These are phyloP conservation scores for Endotricha flammealis DNA, from an alignment of 2,888 invertebrate genomes.

Conservation along the genomic window DNA sequence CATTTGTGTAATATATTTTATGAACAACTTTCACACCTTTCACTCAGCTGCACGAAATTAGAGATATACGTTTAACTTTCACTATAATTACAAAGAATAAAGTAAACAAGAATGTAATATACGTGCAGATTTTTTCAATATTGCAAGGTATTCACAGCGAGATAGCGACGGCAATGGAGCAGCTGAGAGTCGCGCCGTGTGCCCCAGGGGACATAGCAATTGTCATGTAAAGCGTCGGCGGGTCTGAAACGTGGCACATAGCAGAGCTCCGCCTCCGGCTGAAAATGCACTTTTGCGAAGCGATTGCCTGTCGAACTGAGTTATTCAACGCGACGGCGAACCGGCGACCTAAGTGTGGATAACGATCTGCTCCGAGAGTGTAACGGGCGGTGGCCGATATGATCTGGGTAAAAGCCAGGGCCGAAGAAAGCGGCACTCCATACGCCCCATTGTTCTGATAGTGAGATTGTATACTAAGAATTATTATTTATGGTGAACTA, in stretches of 20 bases:
- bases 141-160: slow-evolving; percentile 34
- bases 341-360: slow-evolving; percentile 53
- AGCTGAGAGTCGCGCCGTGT: slow-evolving; percentile 42
- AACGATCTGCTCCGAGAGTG: slow-evolving; percentile 48
- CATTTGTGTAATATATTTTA: slow-evolving; percentile 6
- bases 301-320: slow-evolving; percentile 69
- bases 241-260: slow-evolving; percentile 45
- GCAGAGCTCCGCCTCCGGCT: slow-evolving; percentile 57
- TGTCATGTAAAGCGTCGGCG: slow-evolving; percentile 69
- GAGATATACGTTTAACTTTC: slow-evolving; percentile 34
- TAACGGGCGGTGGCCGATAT: slow-evolving; percentile 35
- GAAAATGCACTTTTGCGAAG: slow-evolving; percentile 72
- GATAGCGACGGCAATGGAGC: slow-evolving; percentile 38
- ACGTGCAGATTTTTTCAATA: slow-evolving; percentile 26
- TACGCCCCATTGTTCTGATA: slow-evolving; percentile 32
- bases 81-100: slow-evolving; percentile 20
- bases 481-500: not conserved
- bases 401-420: slow-evolving; percentile 37
- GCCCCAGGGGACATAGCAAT: slow-evolving; percentile 65
- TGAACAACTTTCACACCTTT: slow-evolving; percentile 47
- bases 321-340: slow-evolving; percentile 50
- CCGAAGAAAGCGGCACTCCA: slow-evolving; percentile 31
- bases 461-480: slow-evolving; percentile 14
- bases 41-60: slow-evolving; percentile 37
- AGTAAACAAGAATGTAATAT: slow-evolving; percentile 9